Conservation (phyloP, 1,140 invertebrate genomes). For the Hermetia illucens region DNA sequence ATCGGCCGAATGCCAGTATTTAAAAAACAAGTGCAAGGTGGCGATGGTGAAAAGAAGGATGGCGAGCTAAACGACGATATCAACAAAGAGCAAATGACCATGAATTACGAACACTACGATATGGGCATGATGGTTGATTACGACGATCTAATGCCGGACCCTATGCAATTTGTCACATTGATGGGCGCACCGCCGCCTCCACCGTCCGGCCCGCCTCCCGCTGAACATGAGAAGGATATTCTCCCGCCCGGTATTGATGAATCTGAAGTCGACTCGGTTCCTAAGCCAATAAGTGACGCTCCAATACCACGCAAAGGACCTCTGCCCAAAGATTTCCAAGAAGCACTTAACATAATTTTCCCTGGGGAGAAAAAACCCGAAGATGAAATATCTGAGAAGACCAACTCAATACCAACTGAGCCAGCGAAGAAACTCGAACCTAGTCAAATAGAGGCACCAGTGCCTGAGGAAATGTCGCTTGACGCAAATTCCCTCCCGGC, state of each 20-base stretch:
- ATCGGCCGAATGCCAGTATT: conserved; percentile 54
- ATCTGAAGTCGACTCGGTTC: conserved; percentile 15
- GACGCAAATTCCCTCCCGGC: conserved; percentile 2
- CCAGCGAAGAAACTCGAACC: too few species aligned
- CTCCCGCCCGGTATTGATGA: conserved; percentile 27
- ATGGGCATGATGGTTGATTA: conserved; percentile 29
- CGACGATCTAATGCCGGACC: conserved; percentile 30
- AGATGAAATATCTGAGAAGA: conserved; percentile 8
- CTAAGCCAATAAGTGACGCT: conserved; percentile 12
- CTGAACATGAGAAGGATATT: conserved; percentile 14
- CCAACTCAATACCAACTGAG: too few species aligned
- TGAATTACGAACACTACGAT: conserved; percentile 6
- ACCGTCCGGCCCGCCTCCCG: conserved; percentile 14
- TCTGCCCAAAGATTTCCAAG: conserved; percentile 49
- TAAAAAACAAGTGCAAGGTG: conserved; percentile 36
- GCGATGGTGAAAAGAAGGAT: conserved; percentile 26
- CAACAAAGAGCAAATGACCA: conserved; percentile 18
- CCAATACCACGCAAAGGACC: conserved; percentile 16
- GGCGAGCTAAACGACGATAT: conserved; percentile 10
- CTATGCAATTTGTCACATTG: conserved; percentile 25
- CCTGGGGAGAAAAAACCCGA: conserved; percentile 27
- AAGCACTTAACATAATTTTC: conserved; percentile 56
- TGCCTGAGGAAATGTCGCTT: too few species aligned
- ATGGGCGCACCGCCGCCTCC: conserved; percentile 26
- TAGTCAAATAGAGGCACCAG: neutral